Base-by-base conservation (phyloP, 2,888 invertebrate species). In the Molorchus minor region DNA sequence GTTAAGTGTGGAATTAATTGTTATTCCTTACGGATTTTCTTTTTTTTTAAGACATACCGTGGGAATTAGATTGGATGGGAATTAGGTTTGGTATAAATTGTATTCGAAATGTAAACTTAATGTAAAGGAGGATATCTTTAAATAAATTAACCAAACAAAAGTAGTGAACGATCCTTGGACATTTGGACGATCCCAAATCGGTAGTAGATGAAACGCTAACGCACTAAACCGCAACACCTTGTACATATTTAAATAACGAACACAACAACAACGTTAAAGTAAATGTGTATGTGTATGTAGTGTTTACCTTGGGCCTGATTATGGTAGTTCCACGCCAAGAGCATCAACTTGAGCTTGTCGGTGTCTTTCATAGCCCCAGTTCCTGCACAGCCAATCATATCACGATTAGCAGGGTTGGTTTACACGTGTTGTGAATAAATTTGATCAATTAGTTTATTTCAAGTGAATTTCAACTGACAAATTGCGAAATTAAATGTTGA, bases 261-360 rank as follows among this genome's bases (percentile, higher is more conserved):
- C 25, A 47, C 35, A 36, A 47, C 35, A 47, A 8, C 35, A 36
- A 49, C 16, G 20, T 20, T 30, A 17, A 36, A 49, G 29, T 10
- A 49, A 38, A 49, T 49, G 38, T 49, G 49, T 49, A 49, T 49
- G 49, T 49, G 49, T 49, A 59, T 62, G 56, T 65, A 57, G 63
- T 66, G 64, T 73, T n/a, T 86, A 86, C 86, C 86, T 87, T 85
- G 88, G 75, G 84, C 82, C 80, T 91, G 91, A 84, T 88, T 89
- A 84, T 91, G 90, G 84, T 91, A 91, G 87, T 92, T 92, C 92
- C 92, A 92, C 79, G 92, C 92, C 80, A 92, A 87, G 82, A 92
- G 87, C 91, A 92, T 92, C 84, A 91, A 86, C 86, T 92, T 92
- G 84, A 92, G 86, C 85, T 92, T 92, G 85, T 92, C 92, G 76